Percentiles rank a stretch among this genome's conserved stretches.
Conservation (phyloP, 2,888 invertebrate genomes). For the Dysmachus trigonus region DNA sequence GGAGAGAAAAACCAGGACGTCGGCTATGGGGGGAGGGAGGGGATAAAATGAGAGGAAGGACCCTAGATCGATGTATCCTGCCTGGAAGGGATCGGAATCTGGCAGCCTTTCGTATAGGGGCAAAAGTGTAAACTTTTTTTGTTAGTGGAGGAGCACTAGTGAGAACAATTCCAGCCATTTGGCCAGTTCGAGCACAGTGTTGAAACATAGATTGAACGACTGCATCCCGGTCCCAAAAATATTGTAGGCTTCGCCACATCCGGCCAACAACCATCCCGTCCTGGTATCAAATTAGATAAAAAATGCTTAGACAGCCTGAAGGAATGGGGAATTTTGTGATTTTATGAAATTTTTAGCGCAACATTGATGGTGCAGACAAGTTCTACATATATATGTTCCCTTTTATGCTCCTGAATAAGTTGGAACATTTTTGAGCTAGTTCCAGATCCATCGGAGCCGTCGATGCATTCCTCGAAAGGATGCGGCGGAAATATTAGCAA, state of each 20-base stretch:
- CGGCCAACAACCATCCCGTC: not conserved
- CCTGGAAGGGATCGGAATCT: not conserved
- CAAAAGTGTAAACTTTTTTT: slow-evolving; percentile 9
- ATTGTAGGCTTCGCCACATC: slow-evolving; percentile 16
- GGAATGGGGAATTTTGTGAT: slow-evolving; percentile 25
- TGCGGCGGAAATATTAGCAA: slow-evolving; percentile 22
- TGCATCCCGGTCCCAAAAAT: not conserved
- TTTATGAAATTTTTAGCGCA: slow-evolving; percentile 38
- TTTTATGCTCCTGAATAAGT: not conserved
- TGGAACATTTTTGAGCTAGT: slow-evolving; percentile 19
- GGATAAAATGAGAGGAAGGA: not conserved
- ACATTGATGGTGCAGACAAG: slow-evolving; percentile 18
- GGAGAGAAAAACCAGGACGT: not conserved
- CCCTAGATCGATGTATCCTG: slow-evolving; percentile 15
- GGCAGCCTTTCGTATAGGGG: not conserved
- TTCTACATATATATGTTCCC: too few relatives aligned
- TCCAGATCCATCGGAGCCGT: not conserved
- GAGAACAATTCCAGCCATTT: slow-evolving; percentile 17
- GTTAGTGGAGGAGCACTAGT: not conserved
- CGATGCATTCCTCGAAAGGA: not conserved
- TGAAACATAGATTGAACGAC: slow-evolving; percentile 27
- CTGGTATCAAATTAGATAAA: slow-evolving; percentile 31
- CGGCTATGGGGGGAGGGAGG: too few relatives aligned
- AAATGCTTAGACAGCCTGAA: slow-evolving; percentile 17
- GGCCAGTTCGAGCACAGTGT: not conserved